Evolutionary conservation across 2,113 vertebrate species (phyloP).

Genomic region (Elephas maximus): DNA sequence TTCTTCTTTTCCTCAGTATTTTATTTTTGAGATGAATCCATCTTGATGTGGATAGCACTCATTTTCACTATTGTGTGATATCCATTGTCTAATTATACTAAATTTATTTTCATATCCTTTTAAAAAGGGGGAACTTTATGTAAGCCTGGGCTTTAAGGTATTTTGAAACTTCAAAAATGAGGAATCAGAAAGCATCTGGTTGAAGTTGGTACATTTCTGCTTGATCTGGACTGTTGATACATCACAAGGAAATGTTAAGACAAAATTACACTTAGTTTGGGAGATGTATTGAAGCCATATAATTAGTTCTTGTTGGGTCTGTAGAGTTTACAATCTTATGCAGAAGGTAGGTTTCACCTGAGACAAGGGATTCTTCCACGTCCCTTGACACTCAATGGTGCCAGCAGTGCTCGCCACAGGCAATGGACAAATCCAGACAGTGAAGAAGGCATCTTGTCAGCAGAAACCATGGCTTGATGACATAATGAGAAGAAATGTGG

Average conservation of each 20-base stretch:
- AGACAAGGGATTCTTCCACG: neutral
- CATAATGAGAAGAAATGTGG: neutral
- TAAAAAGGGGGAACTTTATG: accelerated
- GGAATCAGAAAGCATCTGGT: neutral
- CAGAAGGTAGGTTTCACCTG: neutral
- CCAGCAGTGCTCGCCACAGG: neutral
- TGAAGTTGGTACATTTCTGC: neutral
- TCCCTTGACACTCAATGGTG: no score
- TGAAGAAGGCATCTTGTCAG: neutral
- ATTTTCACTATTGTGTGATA: neutral
- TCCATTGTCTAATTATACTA: neutral
- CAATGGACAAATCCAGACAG: neutral
- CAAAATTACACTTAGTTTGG: neutral
- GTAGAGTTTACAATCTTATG: neutral
- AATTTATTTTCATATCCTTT: neutral
- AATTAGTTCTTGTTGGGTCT: neutral
- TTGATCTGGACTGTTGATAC: neutral
- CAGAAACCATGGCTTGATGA: neutral
- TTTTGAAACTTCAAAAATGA: neutral
- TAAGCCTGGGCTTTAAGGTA: neutral
- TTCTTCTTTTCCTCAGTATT: neutral
- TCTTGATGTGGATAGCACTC: neutral
- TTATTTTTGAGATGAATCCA: neutral
- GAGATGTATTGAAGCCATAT: neutral
- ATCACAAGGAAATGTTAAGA: neutral